Evolutionary conservation across 2,113 vertebrate species (phyloP).

Genomic region (Phoxinus phoxinus): DNA sequence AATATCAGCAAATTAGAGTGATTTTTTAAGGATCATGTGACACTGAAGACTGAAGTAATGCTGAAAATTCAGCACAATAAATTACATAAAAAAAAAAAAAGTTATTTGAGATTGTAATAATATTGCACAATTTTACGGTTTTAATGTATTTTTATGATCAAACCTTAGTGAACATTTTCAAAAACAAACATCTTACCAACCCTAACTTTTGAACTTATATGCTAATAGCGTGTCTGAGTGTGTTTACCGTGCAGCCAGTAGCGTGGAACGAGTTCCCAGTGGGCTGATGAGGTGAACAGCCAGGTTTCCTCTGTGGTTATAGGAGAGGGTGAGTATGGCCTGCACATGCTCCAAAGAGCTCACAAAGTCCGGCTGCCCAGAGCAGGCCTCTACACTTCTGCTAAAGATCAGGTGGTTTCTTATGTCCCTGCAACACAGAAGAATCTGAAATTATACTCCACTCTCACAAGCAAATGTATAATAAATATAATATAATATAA

Average conservation of each 20-base stretch:
- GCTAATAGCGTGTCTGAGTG: conserved; percentile 12
- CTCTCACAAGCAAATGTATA: not conserved
- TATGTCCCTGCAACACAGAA: conserved; percentile 82
- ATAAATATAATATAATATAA: not conserved
- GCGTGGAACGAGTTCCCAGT: conserved; percentile 91
- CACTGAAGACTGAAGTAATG: not conserved
- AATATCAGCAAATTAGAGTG: not conserved
- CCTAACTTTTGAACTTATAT: not conserved
- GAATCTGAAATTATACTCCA: not conserved
- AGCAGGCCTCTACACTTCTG: conserved; percentile 85
- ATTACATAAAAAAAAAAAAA: not conserved
- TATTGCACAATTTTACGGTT: not conserved
- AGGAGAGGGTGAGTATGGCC: conserved; percentile 89
- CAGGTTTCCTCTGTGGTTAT: conserved; percentile 92
- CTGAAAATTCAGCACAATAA: not conserved
- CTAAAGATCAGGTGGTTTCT: conserved; percentile 88
- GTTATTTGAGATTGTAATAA: too few species aligned
- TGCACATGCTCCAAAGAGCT: conserved; percentile 90
- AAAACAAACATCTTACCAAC: not conserved
- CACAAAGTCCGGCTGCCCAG: conserved; percentile 84
- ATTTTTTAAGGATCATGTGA: not conserved
- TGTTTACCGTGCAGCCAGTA: conserved; percentile 87
- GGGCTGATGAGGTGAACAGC: conserved; percentile 94
- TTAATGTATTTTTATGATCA: not conserved
- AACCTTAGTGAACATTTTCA: not conserved